These are phyloP conservation scores for Drosophila robusta DNA, from an alignment of 2,888 invertebrate species.

Conservation along the genomic window DNA sequence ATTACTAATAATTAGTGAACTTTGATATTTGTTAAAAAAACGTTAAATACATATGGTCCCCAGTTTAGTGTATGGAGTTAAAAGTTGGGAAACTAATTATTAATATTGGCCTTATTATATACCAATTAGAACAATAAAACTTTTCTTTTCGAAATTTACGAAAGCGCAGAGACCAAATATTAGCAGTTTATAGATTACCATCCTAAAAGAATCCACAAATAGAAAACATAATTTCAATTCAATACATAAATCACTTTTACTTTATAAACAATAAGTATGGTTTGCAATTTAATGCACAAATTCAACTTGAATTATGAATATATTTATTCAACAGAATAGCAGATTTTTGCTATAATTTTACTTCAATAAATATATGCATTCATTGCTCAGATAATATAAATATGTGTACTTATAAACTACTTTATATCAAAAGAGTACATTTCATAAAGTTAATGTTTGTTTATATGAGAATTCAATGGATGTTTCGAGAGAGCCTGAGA, in stretches of 20 bases:
- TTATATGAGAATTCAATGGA: slow-evolving; percentile 24
- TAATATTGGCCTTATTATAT: too few relatives aligned
- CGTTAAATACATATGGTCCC: too few relatives aligned
- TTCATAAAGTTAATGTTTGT: slow-evolving; percentile 3
- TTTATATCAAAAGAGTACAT: slow-evolving; percentile 46
- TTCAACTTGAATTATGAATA: neutral
- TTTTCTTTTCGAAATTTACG: too few relatives aligned
- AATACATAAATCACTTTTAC: neutral
- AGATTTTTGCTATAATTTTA: neutral
- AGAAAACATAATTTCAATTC: neutral
- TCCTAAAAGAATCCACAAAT: neutral
- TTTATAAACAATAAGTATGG: slow-evolving; percentile 7
- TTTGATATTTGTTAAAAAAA: too few relatives aligned
- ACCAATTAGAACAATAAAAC: too few relatives aligned
- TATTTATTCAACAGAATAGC: too few relatives aligned
- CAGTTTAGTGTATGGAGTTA: too few relatives aligned
- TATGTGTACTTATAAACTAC: slow-evolving; percentile 13
- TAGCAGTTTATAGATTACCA: too few relatives aligned
- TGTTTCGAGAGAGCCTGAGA: slow-evolving; percentile 51
- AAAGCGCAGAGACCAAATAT: too few relatives aligned
- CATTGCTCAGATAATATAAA: slow-evolving; percentile 21
- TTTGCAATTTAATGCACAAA: slow-evolving; percentile 23
- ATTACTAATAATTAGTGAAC: too few relatives aligned
- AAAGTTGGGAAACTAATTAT: too few relatives aligned
- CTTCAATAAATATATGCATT: slow-evolving; percentile 39